These are phyloP conservation scores for Coracias cyanogaster DNA, from an alignment of 2,797 vertebrate genomes.

Conservation along the genomic window DNA sequence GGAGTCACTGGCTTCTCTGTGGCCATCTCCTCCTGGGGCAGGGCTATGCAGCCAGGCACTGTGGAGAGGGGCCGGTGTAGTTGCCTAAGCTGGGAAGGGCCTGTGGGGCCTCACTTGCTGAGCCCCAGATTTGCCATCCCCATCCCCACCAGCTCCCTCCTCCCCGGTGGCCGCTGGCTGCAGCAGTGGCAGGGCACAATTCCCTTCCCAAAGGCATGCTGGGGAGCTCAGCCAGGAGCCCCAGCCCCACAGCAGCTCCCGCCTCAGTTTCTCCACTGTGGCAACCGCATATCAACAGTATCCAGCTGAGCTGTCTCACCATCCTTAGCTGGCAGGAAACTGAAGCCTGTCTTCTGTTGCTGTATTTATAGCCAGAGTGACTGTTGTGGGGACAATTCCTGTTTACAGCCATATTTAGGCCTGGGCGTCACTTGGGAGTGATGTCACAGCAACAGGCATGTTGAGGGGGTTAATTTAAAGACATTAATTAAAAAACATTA, in stretches of 20 bases:
- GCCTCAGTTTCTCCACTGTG: neutral
- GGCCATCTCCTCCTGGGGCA: constrained; percentile 63
- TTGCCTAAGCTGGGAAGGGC: neutral
- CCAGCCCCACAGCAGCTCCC: neutral
- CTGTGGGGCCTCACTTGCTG: neutral
- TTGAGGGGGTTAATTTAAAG: constrained; percentile 32
- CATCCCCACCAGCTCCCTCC: neutral
- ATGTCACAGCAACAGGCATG: neutral
- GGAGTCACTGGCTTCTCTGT: constrained; percentile 66
- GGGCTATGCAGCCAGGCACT: neutral
- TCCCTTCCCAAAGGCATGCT: neutral
- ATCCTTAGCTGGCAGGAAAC: constrained; percentile 15
- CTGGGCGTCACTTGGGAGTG: constrained; percentile 37
- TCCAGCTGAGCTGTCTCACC: constrained; percentile 42
- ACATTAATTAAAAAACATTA: neutral
- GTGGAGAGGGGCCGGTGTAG: neutral
- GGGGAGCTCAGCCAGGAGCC: neutral
- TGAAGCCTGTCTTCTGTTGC: neutral
- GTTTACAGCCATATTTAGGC: constrained; percentile 49
- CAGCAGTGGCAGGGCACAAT: accelerated
- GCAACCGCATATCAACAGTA: accelerated
- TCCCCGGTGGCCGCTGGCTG: neutral
- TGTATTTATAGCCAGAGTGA: constrained; percentile 47
- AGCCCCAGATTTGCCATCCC: neutral
- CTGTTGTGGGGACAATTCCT: constrained; percentile 23